Evolutionary conservation across 1,140 invertebrate species (phyloP).

Genomic region (Drosophila parabipectinata): DNA sequence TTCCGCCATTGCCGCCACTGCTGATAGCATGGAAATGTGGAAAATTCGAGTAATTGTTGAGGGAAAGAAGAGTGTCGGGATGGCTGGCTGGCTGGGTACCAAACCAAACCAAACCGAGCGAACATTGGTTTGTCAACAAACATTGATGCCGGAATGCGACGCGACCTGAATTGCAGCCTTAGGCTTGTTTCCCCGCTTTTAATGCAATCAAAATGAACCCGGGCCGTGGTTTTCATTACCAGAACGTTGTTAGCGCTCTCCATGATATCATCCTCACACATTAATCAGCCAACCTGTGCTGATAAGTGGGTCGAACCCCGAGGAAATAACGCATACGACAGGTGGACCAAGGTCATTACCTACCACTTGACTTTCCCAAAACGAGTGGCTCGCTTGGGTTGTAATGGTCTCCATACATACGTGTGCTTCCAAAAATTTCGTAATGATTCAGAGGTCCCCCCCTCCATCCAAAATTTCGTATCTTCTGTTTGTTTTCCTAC

Average conservation of each 20-base stretch:
- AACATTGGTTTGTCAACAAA: constrained; percentile 30
- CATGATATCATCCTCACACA: constrained; percentile 65
- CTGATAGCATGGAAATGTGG: constrained; percentile 51
- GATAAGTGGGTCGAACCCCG: constrained; percentile 44
- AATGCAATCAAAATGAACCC: constrained; percentile 41
- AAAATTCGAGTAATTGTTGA: constrained; percentile 59
- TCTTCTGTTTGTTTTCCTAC: constrained; percentile 30
- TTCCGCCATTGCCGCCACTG: constrained; percentile 30
- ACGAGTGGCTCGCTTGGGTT: not conserved
- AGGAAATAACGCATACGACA: constrained; percentile 68
- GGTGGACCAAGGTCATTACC: constrained; percentile 80
- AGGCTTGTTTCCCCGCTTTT: constrained; percentile 9
- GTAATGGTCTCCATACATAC: constrained; percentile 32
- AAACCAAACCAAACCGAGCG: constrained; percentile 14
- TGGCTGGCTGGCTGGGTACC: not conserved
- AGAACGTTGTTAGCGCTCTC: constrained; percentile 20
- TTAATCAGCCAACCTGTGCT: constrained; percentile 28
- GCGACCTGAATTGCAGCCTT: constrained; percentile 34
- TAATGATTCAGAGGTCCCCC: constrained; percentile 65
- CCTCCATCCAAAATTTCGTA: constrained; percentile 24
- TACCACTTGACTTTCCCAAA: constrained; percentile 51
- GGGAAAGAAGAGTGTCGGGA: not conserved
- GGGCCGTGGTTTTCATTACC: constrained; percentile 26
- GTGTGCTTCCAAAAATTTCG: constrained; percentile 41
- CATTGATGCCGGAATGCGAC: constrained; percentile 29